Base-by-base conservation (phyloP, 2,113 vertebrate species). In the Cairina moschata region DNA sequence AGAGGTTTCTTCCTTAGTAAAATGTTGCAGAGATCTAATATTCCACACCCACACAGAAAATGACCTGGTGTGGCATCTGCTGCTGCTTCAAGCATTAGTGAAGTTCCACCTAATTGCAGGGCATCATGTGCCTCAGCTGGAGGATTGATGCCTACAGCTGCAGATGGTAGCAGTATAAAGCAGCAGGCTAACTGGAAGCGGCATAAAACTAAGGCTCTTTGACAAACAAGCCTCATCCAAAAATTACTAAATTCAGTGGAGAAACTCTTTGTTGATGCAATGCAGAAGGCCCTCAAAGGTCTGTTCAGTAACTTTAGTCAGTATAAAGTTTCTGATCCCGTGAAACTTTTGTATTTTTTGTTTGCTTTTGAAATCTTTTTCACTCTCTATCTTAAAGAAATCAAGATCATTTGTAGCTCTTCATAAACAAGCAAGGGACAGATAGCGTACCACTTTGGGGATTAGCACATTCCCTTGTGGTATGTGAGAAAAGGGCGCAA, bases 401-500 rank as follows among this genome's bases (percentile, higher is more conserved):
- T 8, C 7, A 65, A 83, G 12, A 65, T 23, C 1, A 4, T 82
- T 79, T 60, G 32, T 68, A 63, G 17, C 3, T 87, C 32, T 75
- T 85, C 29, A 21, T 59, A 79, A 86, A 28, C 28, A 58, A 31
- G 44, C 38, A 56, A 42, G 82, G 81, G 44, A 13, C 48, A 63
- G 69, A 69, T 73, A 16, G 18, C 4, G 0, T 21, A 38, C 20
- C 75, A 36, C 36, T 1, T 1, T 42, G n/a, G 13, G n/a, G 48
- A 60, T 87, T 82, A 75, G 16, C 6, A 4, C 4, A 0, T n/a
- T 91, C 44, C 13, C 10, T 71, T 74, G 56, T 5, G 6, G 4
- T 52, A 17, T 38, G 32, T 9, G 48, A 55, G 52, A 48, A 20
- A 20, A 56, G 32, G 32, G 55, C 0, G 2, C 28, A 15, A 8